A percentile compares a stretch with the other conserved stretches of the same genome.
phyloP scores from a whole-genome alignment of 92 coral and sea anemone genomes.

The Epizoanthus illoricatus region DNA sequence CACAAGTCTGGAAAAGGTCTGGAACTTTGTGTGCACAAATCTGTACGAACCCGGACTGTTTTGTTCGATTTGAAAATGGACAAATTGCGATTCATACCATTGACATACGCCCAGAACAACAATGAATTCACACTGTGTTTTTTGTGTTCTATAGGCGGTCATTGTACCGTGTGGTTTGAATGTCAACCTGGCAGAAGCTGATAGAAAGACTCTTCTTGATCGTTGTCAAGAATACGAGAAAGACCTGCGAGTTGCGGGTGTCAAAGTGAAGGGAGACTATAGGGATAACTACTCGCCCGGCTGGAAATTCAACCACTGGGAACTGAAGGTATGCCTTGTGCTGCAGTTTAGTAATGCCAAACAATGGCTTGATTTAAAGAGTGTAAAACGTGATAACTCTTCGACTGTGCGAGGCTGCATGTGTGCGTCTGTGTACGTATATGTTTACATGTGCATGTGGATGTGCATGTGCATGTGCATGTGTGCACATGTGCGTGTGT shows the following conservation, averaged over 20 bases:
- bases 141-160: conserved; percentile 58
- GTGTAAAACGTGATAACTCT: too few relatives aligned
- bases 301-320: conserved; percentile 99
- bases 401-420: too few relatives aligned
- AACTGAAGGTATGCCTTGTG: conserved; percentile 70
- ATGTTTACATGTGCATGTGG: too few relatives aligned
- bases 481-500: too few relatives aligned
- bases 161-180: conserved; percentile 93
- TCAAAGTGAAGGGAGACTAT: conserved; percentile 81
- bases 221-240: conserved; percentile 73
- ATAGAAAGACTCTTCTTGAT: conserved; percentile 60
- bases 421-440: too few relatives aligned
- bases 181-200: conserved; percentile 72
- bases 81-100: not conserved
- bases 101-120: not conserved
- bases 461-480: too few relatives aligned
- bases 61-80: not conserved
- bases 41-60: too few relatives aligned
- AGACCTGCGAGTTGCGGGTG: conserved; percentile 62
- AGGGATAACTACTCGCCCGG: conserved; percentile 96
- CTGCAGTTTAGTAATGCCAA: too few relatives aligned
- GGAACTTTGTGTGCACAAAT: too few relatives aligned
- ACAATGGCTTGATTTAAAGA: too few relatives aligned
- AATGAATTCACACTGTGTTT: not conserved
- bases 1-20: too few relatives aligned